Evolutionary conservation across 2,888 invertebrate species (phyloP), one percentile per base, ranked within the genome.

Genomic region (Crioceris asparagi): DNA sequence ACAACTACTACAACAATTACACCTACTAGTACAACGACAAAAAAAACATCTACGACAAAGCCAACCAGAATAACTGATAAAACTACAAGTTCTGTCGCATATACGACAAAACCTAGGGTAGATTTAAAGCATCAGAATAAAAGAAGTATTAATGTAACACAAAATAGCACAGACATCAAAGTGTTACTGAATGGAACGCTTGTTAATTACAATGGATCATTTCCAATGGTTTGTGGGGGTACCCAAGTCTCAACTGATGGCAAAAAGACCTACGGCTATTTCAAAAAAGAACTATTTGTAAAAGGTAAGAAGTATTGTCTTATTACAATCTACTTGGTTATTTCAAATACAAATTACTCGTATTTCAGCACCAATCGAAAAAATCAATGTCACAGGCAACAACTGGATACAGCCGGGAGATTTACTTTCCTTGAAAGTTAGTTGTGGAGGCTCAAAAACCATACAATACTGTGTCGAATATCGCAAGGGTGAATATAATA

Each of bases 321-420:
- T 18, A 31, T 27, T 32, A 32, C 12, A 12, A 12, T 32, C 23
- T 32, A 23, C 6, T 23, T 29, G 16, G n/a, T 8, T 29, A 18
- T 21, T n/a, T 21, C 34, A 10, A 15, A 29, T 21, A n/a, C 33
- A 7, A n/a, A n/a, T n/a, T n/a, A n/a, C n/a, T n/a, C n/a, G n/a
- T 34, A 12, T 44, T 54, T 30, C 59, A 87, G 88, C 75, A 46
- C 83, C 87, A 1, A 72, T 90, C 47, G 61, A 71, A 2, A 74
- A 75, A 39, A 68, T 88, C 6, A 75, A 75, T 32, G 74, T 83
- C 1, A 75, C 70, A 3, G 90, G 88, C 0, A 75, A 77, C 38
- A 81, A 81, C 54, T 90, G 90, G 87, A 67, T 91, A 19, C 77
- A 83, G 50, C 83, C 83, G 41, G 87, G 86, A 19, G 85, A 86